phyloP scores from a whole-genome alignment of 2,888 invertebrate genomes.

The Eurytoma adleriae region DNA sequence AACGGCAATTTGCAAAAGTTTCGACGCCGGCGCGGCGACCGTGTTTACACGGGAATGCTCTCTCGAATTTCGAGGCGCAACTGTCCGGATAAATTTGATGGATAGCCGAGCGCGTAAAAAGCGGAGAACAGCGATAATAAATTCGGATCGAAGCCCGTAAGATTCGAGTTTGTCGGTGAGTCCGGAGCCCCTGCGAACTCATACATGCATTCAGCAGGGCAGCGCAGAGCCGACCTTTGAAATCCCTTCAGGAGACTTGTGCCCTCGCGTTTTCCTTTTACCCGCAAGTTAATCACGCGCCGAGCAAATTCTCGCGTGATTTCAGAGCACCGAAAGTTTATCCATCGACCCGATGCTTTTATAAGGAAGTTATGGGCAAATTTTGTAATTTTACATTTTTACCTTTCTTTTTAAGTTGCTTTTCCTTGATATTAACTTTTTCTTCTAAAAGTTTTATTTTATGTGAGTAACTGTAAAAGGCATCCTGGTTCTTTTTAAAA shows the following conservation, averaged over 20 bases:
- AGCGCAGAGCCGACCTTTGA: slow-evolving; percentile 58
- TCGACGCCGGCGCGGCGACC: background rate
- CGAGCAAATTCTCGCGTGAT: slow-evolving; percentile 1
- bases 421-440: no score
- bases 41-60: slow-evolving; percentile 41
- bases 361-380: no score
- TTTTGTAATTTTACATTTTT: no score
- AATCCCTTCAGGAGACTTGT: slow-evolving; percentile 58
- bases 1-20: background rate
- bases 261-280: slow-evolving; percentile 48
- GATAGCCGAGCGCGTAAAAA: slow-evolving; percentile 21
- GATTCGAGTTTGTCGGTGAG: slow-evolving; percentile 55
- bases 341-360: no score
- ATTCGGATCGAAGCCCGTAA: slow-evolving; percentile 54
- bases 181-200: background rate
- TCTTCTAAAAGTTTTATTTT: no score
- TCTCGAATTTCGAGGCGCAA: slow-evolving; percentile 25
- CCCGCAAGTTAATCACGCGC: slow-evolving; percentile 9
- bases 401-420: no score
- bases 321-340: background rate
- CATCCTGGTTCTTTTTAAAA: no score
- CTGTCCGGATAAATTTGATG: slow-evolving; percentile 48
- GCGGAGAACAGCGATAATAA: slow-evolving; percentile 48
- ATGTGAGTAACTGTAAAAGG: no score
- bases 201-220: slow-evolving; percentile 60